Conservation (phyloP, 2,797 vertebrate species). For the Sebastolobus alascanus region DNA sequence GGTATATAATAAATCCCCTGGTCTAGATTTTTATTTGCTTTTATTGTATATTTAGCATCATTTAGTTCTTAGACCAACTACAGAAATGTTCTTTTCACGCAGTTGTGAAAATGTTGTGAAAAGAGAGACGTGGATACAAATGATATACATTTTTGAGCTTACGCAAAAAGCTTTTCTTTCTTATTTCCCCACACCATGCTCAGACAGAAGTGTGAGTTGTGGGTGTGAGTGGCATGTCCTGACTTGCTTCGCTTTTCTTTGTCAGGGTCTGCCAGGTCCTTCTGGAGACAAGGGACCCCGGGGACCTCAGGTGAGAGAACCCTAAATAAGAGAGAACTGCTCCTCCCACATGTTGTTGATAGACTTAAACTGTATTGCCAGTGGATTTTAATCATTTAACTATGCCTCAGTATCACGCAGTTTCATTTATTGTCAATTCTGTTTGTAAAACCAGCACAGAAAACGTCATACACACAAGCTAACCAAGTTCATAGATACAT, state of each 20-base stretch:
- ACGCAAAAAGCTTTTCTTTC: not conserved
- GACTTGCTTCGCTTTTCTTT: constrained; percentile 37
- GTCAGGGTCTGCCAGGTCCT: constrained; percentile 86
- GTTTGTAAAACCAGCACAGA: not conserved
- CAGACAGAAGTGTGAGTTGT: not conserved
- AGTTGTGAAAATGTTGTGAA: not conserved
- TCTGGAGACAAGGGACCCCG: constrained; percentile 85
- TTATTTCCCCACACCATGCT: not conserved
- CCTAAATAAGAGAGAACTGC: not conserved
- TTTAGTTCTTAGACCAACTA: not conserved
- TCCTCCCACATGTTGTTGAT: not conserved
- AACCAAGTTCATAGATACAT: not conserved
- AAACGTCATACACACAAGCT: not conserved
- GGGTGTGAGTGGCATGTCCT: constrained; percentile 10
- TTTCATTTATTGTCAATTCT: not conserved
- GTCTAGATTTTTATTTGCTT: not conserved
- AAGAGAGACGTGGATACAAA: not conserved
- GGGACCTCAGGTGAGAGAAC: constrained; percentile 86
- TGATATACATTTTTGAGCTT: not conserved
- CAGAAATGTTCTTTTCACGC: not conserved
- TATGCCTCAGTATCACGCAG: not conserved
- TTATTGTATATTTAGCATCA: not conserved
- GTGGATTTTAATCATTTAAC: not conserved
- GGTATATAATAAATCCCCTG: not conserved
- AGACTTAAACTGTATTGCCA: not conserved